Conservation (phyloP, 2,113 vertebrate genomes). For the Hemicordylus capensis region DNA sequence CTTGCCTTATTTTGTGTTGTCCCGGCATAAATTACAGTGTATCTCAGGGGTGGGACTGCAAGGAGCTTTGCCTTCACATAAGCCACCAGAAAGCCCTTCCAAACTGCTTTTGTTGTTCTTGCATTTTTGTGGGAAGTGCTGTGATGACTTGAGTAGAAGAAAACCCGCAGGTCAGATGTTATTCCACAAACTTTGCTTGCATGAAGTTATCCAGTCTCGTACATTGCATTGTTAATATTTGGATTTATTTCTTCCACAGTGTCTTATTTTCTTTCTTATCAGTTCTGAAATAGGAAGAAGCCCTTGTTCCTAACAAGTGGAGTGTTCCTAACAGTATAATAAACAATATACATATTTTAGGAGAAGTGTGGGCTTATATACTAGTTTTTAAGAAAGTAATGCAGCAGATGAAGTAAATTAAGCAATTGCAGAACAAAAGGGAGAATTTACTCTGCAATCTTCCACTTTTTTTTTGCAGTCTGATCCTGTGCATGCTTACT, state of each 20-base stretch:
- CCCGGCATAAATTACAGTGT: not conserved
- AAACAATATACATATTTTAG: slow-evolving; percentile 6
- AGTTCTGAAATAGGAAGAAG: slow-evolving; percentile 19
- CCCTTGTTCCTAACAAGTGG: not conserved
- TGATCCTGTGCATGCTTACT: not conserved
- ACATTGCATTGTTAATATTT: not conserved
- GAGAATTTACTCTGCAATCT: not conserved
- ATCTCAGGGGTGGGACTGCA: not conserved
- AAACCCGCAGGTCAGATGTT: slow-evolving; percentile 40
- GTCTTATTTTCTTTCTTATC: not conserved
- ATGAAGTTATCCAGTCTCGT: not conserved
- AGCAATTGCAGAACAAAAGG: not conserved
- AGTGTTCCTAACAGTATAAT: not conserved
- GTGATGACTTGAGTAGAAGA: slow-evolving; percentile 18
- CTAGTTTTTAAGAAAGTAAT: not conserved
- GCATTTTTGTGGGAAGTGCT: slow-evolving; percentile 53
- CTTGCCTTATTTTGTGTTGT: not conserved
- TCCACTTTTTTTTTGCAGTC: slow-evolving; percentile 11
- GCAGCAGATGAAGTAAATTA: not conserved
- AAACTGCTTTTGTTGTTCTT: slow-evolving; percentile 32
- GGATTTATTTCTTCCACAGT: not conserved
- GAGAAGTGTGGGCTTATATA: not conserved
- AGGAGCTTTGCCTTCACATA: not conserved
- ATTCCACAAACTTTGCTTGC: slow-evolving; percentile 17
- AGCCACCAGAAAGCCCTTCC: slow-evolving; percentile 15